Base-by-base conservation (phyloP, 2,797 vertebrate genomes). In the Acropternis orthonyx region DNA sequence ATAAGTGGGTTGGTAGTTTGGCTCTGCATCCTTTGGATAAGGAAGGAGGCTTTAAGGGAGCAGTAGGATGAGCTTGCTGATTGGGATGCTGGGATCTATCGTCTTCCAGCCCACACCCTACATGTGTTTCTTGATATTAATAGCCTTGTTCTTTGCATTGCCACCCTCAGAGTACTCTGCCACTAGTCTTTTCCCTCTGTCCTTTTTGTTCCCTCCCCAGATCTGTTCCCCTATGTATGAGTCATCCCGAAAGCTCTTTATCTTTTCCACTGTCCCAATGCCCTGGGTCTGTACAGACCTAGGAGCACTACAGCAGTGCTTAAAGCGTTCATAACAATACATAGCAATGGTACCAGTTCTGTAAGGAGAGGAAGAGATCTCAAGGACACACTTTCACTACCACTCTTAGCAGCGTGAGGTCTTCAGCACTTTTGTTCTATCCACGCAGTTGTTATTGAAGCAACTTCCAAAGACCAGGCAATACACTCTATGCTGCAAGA, bases 81-180 rank as follows among this genome's bases (percentile, higher is more conserved):
- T 62, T 52, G 61, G 82, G 55, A 89, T 76, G 24, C 63, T 85
- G 88, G 79, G 55, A 79, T 92, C 83, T 96, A 68, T 72, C 55
- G 28, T 85, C 51, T 85, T 90, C 76, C 79, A 85, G 68, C 51
- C 68, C 52, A 69, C 79, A 85, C 44, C 74, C 69, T 77, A 48
- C 66, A 17, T 68, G 22, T 76, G 27, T 85, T 94, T 82, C 82
- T 48, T 85, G 59, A 69, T 93, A 68, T 91, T 79, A 87, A 82
- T 87, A 78, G 82, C 37, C 48, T 74, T 87, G n/a, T 78, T 85
- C 88, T 85, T 92, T 88, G 59, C 59, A 54, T 82, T 79, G 78
- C 36, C 67, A 88, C 83, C 68, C 90, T 93, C 79, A 69, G 68
- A 93, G 75, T 94, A 75, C 46, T 92, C 43, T 76, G 34, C 41